phyloP scores from a whole-genome alignment of 2,797 vertebrate genomes.

The Myoxocephalus aenaeus region DNA sequence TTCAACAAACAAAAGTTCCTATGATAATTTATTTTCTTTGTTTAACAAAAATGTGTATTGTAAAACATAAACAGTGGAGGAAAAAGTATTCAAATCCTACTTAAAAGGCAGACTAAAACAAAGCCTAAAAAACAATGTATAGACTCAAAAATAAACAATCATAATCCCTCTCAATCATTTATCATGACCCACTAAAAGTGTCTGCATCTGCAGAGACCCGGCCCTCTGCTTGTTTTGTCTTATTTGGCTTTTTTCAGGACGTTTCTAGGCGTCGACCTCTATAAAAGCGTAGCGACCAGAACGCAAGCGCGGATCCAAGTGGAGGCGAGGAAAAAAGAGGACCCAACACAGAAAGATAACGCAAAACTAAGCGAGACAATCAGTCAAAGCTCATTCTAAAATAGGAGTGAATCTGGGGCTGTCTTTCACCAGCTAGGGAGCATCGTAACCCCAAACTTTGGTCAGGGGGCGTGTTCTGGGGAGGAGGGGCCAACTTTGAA shows the following conservation, averaged over 20 bases:
- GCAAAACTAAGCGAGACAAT: too few relatives aligned
- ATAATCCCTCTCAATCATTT: neutral
- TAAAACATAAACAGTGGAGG: neutral
- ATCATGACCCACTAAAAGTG: neutral
- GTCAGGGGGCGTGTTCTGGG: too few relatives aligned
- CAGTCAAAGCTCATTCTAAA: neutral
- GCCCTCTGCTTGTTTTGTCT: neutral
- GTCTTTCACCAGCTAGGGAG: too few relatives aligned
- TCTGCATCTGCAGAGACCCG: neutral
- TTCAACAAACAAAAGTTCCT: conserved; percentile 14
- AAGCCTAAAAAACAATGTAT: neutral
- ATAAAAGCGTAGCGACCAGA: neutral
- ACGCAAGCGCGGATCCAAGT: too few relatives aligned
- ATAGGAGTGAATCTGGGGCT: too few relatives aligned
- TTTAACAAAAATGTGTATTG: neutral
- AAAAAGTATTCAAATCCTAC: neutral
- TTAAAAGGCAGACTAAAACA: neutral
- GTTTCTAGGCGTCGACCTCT: neutral
- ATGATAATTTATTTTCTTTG: conserved; percentile 1
- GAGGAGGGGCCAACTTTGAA: too few relatives aligned
- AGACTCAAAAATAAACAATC: neutral
- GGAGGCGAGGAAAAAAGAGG: too few relatives aligned
- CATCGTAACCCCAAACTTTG: too few relatives aligned
- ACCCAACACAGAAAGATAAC: too few relatives aligned
- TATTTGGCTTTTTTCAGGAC: neutral